phyloP scores from a whole-genome alignment of 1,140 invertebrate genomes.

The Cecropterus lyciades region DNA sequence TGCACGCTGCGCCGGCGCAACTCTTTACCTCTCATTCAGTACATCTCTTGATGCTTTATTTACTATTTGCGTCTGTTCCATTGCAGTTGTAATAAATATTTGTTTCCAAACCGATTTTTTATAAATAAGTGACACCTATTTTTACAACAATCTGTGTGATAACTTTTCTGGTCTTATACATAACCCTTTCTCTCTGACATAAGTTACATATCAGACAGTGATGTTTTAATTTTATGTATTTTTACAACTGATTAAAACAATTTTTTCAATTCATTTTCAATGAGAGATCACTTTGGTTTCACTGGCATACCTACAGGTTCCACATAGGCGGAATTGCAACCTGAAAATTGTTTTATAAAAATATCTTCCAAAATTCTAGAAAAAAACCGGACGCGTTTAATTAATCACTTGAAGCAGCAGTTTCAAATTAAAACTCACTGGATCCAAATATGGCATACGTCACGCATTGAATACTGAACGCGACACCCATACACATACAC shows the following conservation, averaged over 20 bases:
- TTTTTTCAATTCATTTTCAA: no score
- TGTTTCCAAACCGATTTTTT: not conserved
- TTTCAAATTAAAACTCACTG: conserved; percentile 20
- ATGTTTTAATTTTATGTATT: no score
- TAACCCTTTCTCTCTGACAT: no score
- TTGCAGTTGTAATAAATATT: conserved; percentile 30
- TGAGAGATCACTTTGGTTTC: no score
- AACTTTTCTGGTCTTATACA: no score
- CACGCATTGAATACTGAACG: conserved; percentile 31
- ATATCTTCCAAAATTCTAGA: not conserved
- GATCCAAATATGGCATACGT: conserved; percentile 24
- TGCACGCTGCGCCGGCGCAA: conserved; percentile 77
- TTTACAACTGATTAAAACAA: no score
- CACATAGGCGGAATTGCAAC: no score
- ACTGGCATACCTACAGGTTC: no score
- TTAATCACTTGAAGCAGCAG: conserved; percentile 4
- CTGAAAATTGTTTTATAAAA: not conserved
- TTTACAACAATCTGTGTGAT: no score
- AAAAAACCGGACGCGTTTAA: conserved; percentile 10
- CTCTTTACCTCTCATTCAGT: conserved; percentile 74
- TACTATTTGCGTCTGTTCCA: conserved; percentile 52
- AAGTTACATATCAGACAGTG: no score
- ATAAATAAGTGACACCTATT: not conserved
- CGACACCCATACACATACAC: conserved; percentile 39
- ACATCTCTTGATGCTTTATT: conserved; percentile 60